phyloP scores from a whole-genome alignment of 2,797 vertebrate genomes.

The Squalus acanthias region DNA sequence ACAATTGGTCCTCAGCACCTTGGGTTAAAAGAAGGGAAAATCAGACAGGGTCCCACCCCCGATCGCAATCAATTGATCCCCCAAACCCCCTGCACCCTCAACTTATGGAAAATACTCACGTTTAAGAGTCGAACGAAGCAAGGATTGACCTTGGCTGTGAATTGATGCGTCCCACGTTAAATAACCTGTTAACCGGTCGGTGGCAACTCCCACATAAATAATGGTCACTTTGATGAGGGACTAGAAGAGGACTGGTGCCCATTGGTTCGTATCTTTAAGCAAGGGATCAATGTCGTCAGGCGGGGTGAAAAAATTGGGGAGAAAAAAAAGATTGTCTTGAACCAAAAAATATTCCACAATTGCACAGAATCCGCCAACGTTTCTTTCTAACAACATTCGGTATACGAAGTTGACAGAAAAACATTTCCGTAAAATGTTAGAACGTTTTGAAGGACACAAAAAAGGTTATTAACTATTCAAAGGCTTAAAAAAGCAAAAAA shows the following conservation, averaged over 20 bases:
- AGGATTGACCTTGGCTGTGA: not conserved
- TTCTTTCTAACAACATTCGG: not conserved
- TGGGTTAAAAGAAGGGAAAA: not conserved
- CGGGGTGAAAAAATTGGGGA: not conserved
- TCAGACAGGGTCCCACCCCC: not conserved
- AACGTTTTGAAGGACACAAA: slow-evolving; percentile 9
- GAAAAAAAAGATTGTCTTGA: not conserved
- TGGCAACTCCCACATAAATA: not conserved
- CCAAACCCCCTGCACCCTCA: not conserved
- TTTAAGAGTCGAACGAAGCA: not conserved
- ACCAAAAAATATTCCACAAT: not conserved
- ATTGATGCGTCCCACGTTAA: not conserved
- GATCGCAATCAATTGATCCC: not conserved
- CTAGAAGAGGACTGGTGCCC: not conserved
- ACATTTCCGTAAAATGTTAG: not conserved
- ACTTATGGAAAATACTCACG: not conserved
- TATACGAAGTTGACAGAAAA: not conserved
- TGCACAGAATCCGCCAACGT: not conserved
- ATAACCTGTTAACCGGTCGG: not conserved
- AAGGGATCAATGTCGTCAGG: not conserved
- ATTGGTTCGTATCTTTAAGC: not conserved
- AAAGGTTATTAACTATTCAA: not conserved
- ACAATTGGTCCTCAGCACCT: not conserved
- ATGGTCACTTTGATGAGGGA: not conserved
- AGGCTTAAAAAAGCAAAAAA: not conserved